Percentiles rank a stretch among this genome's conserved stretches.
Evolutionary conservation across 2,797 vertebrate genomes (phyloP).

Genomic region (Helarctos malayanus): DNA sequence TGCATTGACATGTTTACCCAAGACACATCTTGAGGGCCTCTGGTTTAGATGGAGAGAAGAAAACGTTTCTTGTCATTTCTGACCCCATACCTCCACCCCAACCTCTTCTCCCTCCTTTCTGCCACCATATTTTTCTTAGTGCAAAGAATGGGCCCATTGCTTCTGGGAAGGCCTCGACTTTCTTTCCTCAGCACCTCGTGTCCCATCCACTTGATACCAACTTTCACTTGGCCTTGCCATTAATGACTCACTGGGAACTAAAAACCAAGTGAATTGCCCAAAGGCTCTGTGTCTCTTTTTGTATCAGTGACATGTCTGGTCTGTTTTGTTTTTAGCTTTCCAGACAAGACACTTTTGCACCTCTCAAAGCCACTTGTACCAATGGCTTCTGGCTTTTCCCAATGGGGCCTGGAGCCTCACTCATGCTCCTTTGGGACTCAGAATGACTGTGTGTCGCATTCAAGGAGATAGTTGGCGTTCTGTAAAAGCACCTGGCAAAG

Average conservation of each 20-base stretch:
- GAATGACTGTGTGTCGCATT: not conserved
- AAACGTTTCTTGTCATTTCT: not conserved
- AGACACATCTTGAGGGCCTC: not conserved
- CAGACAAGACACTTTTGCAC: slow-evolving; percentile 3
- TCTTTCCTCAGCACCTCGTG: not conserved
- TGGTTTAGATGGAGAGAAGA: not conserved
- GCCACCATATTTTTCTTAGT: not conserved
- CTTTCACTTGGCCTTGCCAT: not conserved
- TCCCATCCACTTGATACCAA: not conserved
- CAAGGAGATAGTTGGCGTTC: not conserved
- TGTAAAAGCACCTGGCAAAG: not conserved
- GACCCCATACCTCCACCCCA: not conserved
- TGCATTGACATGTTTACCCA: not conserved
- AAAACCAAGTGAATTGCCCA: slow-evolving; percentile 59
- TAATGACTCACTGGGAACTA: slow-evolving; percentile 70
- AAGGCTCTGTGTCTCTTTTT: slow-evolving; percentile 35
- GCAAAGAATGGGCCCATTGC: not conserved
- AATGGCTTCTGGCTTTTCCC: slow-evolving; percentile 54
- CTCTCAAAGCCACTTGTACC: slow-evolving; percentile 46
- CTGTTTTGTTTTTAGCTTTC: slow-evolving; percentile 71
- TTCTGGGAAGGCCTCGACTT: not conserved
- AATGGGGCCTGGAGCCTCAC: not conserved
- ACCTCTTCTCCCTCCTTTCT: not conserved
- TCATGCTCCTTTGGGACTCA: not conserved
- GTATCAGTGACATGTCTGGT: slow-evolving; percentile 27